Evolutionary conservation across 2,888 invertebrate genomes (phyloP), one percentile per base, ranked within the genome.

Genomic region (Leptogaster cylindrica): DNA sequence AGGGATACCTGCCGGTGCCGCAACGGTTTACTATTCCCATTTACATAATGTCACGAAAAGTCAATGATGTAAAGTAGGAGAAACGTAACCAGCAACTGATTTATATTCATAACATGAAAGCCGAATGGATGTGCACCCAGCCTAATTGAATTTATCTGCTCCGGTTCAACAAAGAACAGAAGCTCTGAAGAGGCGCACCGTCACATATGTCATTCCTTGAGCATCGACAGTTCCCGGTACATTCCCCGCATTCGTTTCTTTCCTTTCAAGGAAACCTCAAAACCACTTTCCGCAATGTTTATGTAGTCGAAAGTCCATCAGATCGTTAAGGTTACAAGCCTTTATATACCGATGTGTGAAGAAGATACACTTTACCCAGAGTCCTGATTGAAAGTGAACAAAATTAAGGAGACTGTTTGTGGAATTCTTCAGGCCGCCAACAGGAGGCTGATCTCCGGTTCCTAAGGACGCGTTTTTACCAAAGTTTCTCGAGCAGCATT

Each of bases 311-410:
- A 25, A 25, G 10, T 48, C 12, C 48, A 48, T 48, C 25, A 48
- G 48, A 48, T 48, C 48, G 48, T 48, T 48, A 48, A 48, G 25
- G 25, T 48, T 48, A 48, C 25, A 48, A 48, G 48, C 48, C 27
- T 48, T 48, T 48, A 27, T 48, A 23, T 12, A 48, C 2, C 25
- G n/a, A 48, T 25, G 48, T 48, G 48, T 48, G 25, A 27, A 48
- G 27, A 6, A 25, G 48, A 48, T 48, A 16, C 16, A n/a, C 27
- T 48, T 27, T 8, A 12, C 27, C 23, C 27, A 23, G 12, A 48
- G 25, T 12, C 25, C 25, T 48, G 48, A 48, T 48, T 48, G 48
- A n/a, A 48, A 16, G 3, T 12, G 48, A 48, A 48, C 16, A n/a
- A 25, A 8, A 48, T 25, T 48, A 3, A 25, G 48, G 27, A 48